Evolutionary conservation across 2,888 invertebrate genomes (phyloP).

Genomic region (Quadroppia sp.): DNA sequence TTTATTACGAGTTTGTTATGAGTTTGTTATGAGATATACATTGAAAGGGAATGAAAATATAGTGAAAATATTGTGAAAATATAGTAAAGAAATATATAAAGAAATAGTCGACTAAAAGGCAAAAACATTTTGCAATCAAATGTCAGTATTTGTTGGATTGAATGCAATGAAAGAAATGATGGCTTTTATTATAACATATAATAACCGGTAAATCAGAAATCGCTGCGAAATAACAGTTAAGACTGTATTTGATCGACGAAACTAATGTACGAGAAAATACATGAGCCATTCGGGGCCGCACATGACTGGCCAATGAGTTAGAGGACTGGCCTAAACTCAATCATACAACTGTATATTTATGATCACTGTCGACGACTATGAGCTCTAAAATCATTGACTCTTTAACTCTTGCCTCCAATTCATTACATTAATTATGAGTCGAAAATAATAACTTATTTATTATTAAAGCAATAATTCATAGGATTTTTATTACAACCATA

Average conservation of each 20-base stretch:
- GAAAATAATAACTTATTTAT: not conserved
- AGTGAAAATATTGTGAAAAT: not conserved
- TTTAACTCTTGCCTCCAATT: not conserved
- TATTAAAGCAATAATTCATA: not conserved
- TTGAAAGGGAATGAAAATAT: constrained; percentile 4
- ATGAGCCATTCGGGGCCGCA: not conserved
- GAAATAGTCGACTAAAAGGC: not conserved
- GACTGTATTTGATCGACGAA: constrained; percentile 12
- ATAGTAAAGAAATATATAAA: not conserved
- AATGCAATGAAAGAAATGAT: not conserved
- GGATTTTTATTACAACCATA: not conserved
- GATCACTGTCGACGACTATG: not conserved
- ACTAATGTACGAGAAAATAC: constrained; percentile 19
- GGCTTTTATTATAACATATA: constrained; percentile 18
- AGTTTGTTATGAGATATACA: too few species aligned
- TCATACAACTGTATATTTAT: not conserved
- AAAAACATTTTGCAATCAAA: constrained; percentile 13
- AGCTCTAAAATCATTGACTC: not conserved
- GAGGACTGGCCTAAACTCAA: not conserved
- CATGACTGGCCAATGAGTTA: constrained; percentile 1
- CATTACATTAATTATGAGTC: constrained; percentile 1
- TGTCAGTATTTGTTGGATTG: constrained; percentile 11
- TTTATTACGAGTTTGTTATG: constrained; percentile 15
- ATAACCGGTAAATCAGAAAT: constrained; percentile 10
- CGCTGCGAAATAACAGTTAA: not conserved